Evolutionary conservation across 1,140 invertebrate genomes (phyloP), one percentile per base, ranked within the genome.

Genomic region (Drosophila ironensis): DNA sequence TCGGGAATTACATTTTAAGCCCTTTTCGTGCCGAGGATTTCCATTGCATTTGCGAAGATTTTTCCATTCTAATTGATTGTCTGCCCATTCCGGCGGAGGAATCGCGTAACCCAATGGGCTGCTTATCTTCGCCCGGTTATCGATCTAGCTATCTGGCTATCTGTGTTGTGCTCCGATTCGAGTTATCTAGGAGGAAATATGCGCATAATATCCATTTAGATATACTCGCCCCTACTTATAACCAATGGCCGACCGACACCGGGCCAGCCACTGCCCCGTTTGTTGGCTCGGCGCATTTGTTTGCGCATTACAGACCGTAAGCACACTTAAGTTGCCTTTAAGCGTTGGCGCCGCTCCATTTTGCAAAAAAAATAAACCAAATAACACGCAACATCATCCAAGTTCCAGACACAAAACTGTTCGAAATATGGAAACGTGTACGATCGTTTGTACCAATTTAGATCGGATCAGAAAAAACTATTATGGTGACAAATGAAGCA

Each of bases 11-110:
- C 56, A 75, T 86, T 86, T 86, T 86, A 86, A 86, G 74, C 76
- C 53, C 71, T 64, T 74, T 86, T 80, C 80, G 80, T 66, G 78
- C 45, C 42, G 37, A 38, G 80, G 81, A 80, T 86, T 86, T 86
- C 33, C 48, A 75, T 52, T 86, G 70, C 70, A 86, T 86, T 86
- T 86, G 74, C 48, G 52, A 75, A 86, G 80, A 86, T 86, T 86
- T 86, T 63, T 74, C 74, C 71, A 80, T 86, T 86, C 80, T 86
- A 86, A 86, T 86, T 86, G 80, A 86, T 86, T 86, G 80, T 82
- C 69, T 78, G 69, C 69, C 67, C 68, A 61, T 63, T 61, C 41
- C 52, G 63, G 61, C 37, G 44, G 25, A 56, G 70, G 50, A 60
- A n/a, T n/a, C 22, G 50, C 53, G 53, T 64, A 37, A 37, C 33